Base-by-base conservation (phyloP, 2,113 vertebrate genomes). In the Panurus biarmicus region DNA sequence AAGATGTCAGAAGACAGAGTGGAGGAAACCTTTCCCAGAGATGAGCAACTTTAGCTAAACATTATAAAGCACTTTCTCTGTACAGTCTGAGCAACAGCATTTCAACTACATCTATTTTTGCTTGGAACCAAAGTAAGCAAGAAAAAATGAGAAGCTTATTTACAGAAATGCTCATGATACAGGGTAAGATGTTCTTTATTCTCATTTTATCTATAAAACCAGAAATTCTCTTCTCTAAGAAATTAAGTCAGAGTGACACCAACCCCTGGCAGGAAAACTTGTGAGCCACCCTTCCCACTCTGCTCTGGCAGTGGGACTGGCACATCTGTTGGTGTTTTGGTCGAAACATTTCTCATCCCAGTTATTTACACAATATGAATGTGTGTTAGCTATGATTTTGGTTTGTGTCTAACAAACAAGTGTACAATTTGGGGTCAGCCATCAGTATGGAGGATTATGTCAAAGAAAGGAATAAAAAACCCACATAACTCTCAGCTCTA, bases 351-450 rank as follows among this genome's bases (percentile, higher is more conserved):
- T 93, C 62, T 77, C 65, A 83, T 86, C 91, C 45, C 54, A 8
- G 31, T 76, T 95, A 92, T 95, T 95, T 97, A 69, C 86, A 93
- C 94, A 96, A 91, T 92, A 93, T 88, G 91, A 96, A 84, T 91
- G 69, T 85, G 81, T 84, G 92, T 81, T 81, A 92, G 12, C 61
- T 89, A 23, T 64, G 87, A 84, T 90, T 95, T 95, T 84, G 77
- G 84, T 47, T 90, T 83, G 57, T 73, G 48, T 76, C 56, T 94
- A 71, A 84, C 79, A 91, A 91, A 87, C 60, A 88, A 95, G 31
- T 51, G 45, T 36, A 66, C 51, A 87, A 17, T n/a, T 61, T 76
- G n/a, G 65, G 53, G 80, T 85, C 84, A 77, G 84, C 31, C n/a
- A 5, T 29, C 62, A 72, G 38, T 40, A 17, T 22, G 15, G 56